Conservation (phyloP, 2,888 invertebrate species). For the Phortica magna region DNA sequence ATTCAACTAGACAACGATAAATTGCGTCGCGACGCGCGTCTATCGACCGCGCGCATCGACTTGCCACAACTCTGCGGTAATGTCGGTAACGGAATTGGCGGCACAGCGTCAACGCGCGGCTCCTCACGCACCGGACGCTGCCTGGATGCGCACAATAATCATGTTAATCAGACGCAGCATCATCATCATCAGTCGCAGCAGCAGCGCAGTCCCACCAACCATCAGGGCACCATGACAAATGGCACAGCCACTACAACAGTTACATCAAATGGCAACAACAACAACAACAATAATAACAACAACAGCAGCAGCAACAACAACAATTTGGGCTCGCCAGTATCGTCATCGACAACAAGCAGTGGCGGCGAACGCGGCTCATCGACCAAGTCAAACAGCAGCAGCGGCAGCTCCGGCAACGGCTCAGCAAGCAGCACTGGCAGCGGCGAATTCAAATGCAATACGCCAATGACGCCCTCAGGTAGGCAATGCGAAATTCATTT, state of each 20-base stretch:
- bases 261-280: slow-evolving; percentile 48
- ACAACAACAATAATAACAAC: slow-evolving; percentile 50
- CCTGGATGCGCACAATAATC: slow-evolving; percentile 74
- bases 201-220: slow-evolving; percentile 48
- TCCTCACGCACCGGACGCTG: slow-evolving; percentile 64
- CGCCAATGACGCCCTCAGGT: slow-evolving; percentile 78
- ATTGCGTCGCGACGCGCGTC: slow-evolving; percentile 77
- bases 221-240: slow-evolving; percentile 44
- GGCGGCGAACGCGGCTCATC: slow-evolving; percentile 74
- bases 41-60: slow-evolving; percentile 73
- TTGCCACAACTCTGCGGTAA: slow-evolving; percentile 74
- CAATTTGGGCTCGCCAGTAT: slow-evolving; percentile 74
- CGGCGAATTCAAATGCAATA: slow-evolving; percentile 74
- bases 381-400: slow-evolving; percentile 76
- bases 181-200: slow-evolving; percentile 44
- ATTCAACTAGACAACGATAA: slow-evolving; percentile 79
- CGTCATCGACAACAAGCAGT: slow-evolving; percentile 75
- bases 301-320: slow-evolving; percentile 64
- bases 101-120: slow-evolving; percentile 47
- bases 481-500: slow-evolving; percentile 37
- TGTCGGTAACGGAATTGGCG: slow-evolving; percentile 49
- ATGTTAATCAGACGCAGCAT: slow-evolving; percentile 65
- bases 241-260: slow-evolving; percentile 44
- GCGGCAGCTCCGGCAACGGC: slow-evolving; percentile 71
- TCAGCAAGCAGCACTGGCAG: slow-evolving; percentile 72